Evolutionary conservation across 2,113 vertebrate genomes (phyloP).

Genomic region (Pelodiscus sinensis): DNA sequence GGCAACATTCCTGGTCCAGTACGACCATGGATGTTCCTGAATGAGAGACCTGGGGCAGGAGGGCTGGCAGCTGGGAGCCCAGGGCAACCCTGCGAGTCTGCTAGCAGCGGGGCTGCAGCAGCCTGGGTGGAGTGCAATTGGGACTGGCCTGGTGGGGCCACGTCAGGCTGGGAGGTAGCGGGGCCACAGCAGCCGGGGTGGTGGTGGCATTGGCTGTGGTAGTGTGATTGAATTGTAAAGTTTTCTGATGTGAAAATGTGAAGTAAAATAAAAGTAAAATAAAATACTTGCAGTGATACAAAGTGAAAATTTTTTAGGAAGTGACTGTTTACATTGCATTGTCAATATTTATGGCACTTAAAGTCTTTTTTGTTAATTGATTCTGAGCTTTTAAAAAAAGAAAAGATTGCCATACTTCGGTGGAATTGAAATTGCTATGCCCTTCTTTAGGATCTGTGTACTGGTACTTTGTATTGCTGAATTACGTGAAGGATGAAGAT

Average conservation of each 20-base stretch:
- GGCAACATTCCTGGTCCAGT: too few relatives aligned
- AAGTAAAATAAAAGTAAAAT: background rate
- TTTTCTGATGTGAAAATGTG: background rate
- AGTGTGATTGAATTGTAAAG: background rate
- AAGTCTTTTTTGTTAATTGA: background rate
- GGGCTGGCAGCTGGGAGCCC: too few relatives aligned
- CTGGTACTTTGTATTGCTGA: constrained; percentile 98
- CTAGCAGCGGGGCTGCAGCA: too few relatives aligned
- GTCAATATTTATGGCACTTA: background rate
- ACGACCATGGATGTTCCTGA: too few relatives aligned
- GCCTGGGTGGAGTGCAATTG: too few relatives aligned
- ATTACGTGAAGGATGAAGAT: constrained; percentile 99
- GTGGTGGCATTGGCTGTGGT: too few relatives aligned
- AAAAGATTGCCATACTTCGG: background rate
- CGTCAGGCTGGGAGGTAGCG: too few relatives aligned
- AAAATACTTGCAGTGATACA: background rate
- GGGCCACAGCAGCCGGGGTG: too few relatives aligned
- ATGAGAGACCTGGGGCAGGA: too few relatives aligned
- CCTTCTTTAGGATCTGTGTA: constrained; percentile 90
- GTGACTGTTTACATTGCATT: background rate
- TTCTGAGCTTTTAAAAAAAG: background rate
- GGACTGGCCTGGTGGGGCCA: too few relatives aligned
- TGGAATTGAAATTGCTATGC: background rate
- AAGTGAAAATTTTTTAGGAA: background rate
- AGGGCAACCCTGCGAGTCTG: too few relatives aligned